A percentile compares a stretch with the other conserved stretches of the same genome.
Conservation (phyloP, 2,888 invertebrate species). For the Leptinotarsa peninsularis region DNA sequence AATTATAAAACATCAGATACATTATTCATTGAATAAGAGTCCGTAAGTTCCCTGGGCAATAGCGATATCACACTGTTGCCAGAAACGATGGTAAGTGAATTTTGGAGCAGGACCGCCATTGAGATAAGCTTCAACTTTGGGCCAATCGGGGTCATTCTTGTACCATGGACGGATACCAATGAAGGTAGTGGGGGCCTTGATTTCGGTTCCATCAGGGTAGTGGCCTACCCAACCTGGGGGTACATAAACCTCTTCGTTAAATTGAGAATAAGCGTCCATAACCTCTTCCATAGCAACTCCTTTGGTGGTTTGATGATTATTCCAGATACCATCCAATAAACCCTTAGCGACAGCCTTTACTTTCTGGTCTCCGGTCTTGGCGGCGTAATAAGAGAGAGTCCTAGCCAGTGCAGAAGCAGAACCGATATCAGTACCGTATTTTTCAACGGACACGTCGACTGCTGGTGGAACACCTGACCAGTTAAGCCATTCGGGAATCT, state of each 20-base stretch:
- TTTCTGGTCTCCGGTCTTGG: constrained; percentile 45
- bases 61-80: constrained; percentile 51
- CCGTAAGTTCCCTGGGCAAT: constrained; percentile 48
- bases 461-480: constrained; percentile 51
- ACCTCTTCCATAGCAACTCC: constrained; percentile 48
- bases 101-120: constrained; percentile 47
- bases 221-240: constrained; percentile 51
- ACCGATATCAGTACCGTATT: constrained; percentile 47
- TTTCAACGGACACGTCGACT: constrained; percentile 45
- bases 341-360: constrained; percentile 47
- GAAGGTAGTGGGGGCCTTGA: constrained; percentile 48
- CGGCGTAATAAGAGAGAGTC: constrained; percentile 51
- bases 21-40: constrained; percentile 50
- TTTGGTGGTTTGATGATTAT: constrained; percentile 39
- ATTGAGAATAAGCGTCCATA: constrained; percentile 48
- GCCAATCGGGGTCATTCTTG: constrained; percentile 49
- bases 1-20: not conserved
- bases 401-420: constrained; percentile 50
- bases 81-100: constrained; percentile 51
- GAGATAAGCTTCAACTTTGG: constrained; percentile 46
- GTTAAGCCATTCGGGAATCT: constrained; percentile 45
- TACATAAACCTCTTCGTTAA: constrained; percentile 49
- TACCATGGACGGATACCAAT: constrained; percentile 47
- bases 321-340: constrained; percentile 49
- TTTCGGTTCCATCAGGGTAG: constrained; percentile 50